Evolutionary conservation across 1,140 invertebrate species (phyloP), one percentile per base, ranked within the genome.

Genomic region (Bombus breviceps): DNA sequence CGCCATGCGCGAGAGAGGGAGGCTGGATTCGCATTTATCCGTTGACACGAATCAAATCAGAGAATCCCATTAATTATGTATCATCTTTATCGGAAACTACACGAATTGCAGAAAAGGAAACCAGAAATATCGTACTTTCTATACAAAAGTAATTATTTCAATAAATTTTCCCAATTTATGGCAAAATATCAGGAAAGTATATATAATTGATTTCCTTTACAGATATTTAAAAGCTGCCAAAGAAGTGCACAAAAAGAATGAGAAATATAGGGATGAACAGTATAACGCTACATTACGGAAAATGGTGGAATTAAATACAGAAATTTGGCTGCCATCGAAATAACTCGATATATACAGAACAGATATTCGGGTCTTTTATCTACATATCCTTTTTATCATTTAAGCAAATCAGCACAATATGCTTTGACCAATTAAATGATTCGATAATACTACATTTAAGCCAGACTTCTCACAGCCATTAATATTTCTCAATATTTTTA

Each of bases 21-120:
- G 96, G 96, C 39, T 97, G 96, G 96, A 95, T 96, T 32, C 92
- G 96, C 78, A 94, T 96, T n/a, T 97, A 95, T 93, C 96, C 96
- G 39, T 85, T 95, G 32, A 87, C 80, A 43, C 86, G 81, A 39
- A 80, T 72, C 28, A 92, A 93, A 89, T 59, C 82, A 34, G 47
- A 86, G 8, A 88, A 93, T n/a, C 81, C 76, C 8, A 53, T 84
- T 18, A 90, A 89, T 76, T 88, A 88, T 12, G 18, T 59, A 25
- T 73, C 83, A 68, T 69, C 86, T 12, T 79, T 85, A 43, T n/a
- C 83, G 0, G 89, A 90, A 71, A 64, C 81, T 25, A 84, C 87
- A 3, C 90, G 89, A 76, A 87, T 85, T n/a, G 41, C 86, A 43
- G 93, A 95, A 41, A 94, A 91, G 39, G 93, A 95, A 88, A 92